Evolutionary conservation across 2,113 vertebrate genomes (phyloP).

Genomic region (Sylvietta virens): DNA sequence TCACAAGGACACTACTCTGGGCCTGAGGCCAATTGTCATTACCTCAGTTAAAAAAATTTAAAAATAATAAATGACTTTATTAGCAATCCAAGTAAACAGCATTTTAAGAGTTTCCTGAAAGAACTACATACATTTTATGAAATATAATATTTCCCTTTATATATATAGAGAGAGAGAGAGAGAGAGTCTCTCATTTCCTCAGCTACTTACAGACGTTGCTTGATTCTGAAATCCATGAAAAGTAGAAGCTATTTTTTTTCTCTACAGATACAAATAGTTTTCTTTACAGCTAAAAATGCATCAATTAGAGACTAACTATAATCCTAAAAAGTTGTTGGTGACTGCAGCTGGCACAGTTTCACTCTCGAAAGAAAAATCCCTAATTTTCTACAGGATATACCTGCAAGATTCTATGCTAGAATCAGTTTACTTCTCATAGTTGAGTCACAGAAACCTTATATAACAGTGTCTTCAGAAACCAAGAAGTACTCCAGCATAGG

Average conservation of each 20-base stretch:
- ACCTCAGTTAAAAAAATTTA: background rate
- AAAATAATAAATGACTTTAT: background rate
- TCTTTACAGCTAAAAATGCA: background rate
- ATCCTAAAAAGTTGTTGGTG: background rate
- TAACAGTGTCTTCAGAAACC: background rate
- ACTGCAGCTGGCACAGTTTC: background rate
- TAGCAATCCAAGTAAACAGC: background rate
- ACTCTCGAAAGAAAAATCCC: background rate
- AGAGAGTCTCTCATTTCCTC: background rate
- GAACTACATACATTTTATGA: background rate
- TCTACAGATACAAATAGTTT: background rate
- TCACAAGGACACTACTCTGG: background rate
- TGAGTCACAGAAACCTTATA: background rate
- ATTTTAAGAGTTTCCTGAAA: background rate
- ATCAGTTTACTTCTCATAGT: background rate
- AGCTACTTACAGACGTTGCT: background rate
- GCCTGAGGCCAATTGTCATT: background rate
- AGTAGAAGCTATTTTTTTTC: background rate
- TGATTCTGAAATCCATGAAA: background rate
- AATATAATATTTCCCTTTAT: background rate
- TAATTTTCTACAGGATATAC: background rate
- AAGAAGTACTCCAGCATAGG: background rate
- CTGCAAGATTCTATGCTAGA: background rate
- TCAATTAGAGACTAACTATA: background rate
- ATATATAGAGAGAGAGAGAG: background rate